phyloP scores from a whole-genome alignment of 2,888 invertebrate species.

The Osmoderma eremita region DNA sequence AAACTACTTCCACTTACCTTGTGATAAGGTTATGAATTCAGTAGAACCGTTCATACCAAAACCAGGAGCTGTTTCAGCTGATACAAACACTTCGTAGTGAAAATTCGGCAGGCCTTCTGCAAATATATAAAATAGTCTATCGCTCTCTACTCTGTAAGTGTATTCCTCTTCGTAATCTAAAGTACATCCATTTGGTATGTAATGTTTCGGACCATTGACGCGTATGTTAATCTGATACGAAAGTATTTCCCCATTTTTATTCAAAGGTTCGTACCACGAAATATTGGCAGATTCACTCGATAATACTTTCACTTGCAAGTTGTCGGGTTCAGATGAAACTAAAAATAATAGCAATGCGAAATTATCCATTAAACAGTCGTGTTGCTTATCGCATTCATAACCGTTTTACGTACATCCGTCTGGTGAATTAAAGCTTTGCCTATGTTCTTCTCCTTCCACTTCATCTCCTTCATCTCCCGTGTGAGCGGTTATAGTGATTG shows the following conservation, averaged over 20 bases:
- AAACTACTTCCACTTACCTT: neutral
- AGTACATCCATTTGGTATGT: constrained; percentile 38
- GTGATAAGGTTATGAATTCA: neutral
- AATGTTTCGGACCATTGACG: constrained; percentile 32
- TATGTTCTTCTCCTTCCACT: constrained; percentile 1
- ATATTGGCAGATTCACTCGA: neutral
- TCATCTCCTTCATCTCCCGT: constrained; percentile 27
- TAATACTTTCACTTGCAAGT: neutral
- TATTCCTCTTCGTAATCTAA: neutral
- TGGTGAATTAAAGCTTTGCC: neutral
- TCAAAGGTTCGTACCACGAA: neutral
- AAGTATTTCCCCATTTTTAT: constrained; percentile 41
- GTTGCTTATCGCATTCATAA: no score
- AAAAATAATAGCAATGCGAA: neutral
- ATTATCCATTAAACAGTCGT: neutral
- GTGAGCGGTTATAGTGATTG: constrained; percentile 25
- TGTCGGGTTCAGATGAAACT: constrained; percentile 16
- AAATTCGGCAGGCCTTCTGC: constrained; percentile 35
- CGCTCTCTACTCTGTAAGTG: neutral
- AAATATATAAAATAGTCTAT: constrained; percentile 34
- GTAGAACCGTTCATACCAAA: constrained; percentile 16
- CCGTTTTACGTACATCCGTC: constrained; percentile 33
- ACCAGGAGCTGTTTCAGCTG: constrained; percentile 39
- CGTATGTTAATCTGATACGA: constrained; percentile 38
- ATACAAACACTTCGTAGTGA: constrained; percentile 34